Evolutionary conservation across 1,140 invertebrate species (phyloP), one percentile per base, ranked within the genome.

Genomic region (Battus philenor): DNA sequence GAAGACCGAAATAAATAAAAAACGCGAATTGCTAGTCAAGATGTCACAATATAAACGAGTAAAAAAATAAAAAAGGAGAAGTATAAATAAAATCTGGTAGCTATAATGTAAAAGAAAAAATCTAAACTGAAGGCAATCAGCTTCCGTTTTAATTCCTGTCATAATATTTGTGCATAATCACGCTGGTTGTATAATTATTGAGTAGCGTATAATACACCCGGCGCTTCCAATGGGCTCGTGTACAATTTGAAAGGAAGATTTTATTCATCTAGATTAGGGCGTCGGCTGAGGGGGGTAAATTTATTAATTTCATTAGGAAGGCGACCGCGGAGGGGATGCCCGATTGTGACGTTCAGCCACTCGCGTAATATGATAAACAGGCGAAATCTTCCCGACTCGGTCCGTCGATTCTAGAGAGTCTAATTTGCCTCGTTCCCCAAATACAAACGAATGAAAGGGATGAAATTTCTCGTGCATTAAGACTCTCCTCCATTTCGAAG

Each of bases 221-320:
- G 31, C 44, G 31, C 27, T 47, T 32, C 39, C 17, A 47, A 53
- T 41, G 44, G 50, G 32, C 41, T 47, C 41, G 47, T 38, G 12
- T 39, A 47, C 29, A 47, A 47, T 53, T 41, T 17, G 29, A 41
- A 30, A 8, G 36, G 2, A 30, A 30, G 27, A 16, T 16, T 29
- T 17, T 41, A 41, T 51, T 47, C 32, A 43, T 51, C 49, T 33
- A 46, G 49, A 46, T 50, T 51, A 46, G 30, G 24, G 20, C 18
- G n/a, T 13, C 2, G 38, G 27, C 16, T 29, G 8, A 10, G n/a
- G 20, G 30, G 7, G 7, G 16, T 16, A 36, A 39, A 51, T 45
- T 51, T 51, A 51, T 51, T 51, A 51, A 51, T 46, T 51, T 50
- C 47, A 50, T 50, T 50, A 50, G 41, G 15, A 44, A 17, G 13